Percentiles rank a stretch among this genome's conserved stretches.
phyloP scores from a whole-genome alignment of 2,113 vertebrate species.

The Bombycilla garrulus region DNA sequence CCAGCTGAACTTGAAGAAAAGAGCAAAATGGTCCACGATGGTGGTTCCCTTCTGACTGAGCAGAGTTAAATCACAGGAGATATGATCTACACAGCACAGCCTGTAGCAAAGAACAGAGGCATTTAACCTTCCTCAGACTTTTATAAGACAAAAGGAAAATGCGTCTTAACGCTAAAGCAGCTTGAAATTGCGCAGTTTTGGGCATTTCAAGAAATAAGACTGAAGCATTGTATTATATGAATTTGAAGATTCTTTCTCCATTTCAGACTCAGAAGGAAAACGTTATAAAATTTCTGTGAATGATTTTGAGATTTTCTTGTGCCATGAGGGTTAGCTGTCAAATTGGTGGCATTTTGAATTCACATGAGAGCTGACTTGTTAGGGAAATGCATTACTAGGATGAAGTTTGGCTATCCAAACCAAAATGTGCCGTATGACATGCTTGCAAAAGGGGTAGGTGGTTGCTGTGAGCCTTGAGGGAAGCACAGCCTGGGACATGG shows the following conservation, averaged over 20 bases:
- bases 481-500: background rate
- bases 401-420: background rate
- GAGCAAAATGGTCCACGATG: background rate
- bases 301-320: conserved; percentile 29
- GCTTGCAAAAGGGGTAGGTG: background rate
- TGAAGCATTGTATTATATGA: background rate
- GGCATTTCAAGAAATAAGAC: background rate
- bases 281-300: background rate
- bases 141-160: conserved; percentile 11
- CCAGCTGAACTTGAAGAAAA: background rate
- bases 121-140: background rate
- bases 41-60: background rate
- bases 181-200: conserved; percentile 4
- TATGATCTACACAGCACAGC: background rate
- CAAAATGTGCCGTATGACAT: accelerated
- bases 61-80: conserved; percentile 25
- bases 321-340: background rate
- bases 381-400: background rate
- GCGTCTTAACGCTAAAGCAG: background rate
- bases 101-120: background rate
- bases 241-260: background rate
- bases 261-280: background rate
- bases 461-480: background rate
- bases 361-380: background rate
- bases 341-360: background rate